phyloP scores from a whole-genome alignment of 2,888 invertebrate species.

The Brachyptera risi region DNA sequence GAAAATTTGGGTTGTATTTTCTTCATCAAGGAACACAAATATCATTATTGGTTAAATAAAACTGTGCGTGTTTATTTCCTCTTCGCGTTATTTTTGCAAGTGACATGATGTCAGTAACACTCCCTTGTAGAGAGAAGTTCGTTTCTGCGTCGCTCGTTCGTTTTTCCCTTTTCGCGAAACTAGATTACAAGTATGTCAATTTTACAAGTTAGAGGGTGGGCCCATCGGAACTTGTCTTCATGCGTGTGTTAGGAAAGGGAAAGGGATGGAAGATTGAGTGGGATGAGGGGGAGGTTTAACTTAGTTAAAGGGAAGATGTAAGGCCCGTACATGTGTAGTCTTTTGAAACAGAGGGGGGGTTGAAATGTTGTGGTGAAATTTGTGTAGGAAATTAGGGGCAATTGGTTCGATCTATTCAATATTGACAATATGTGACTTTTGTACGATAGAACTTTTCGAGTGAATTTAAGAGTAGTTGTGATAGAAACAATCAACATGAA shows the following conservation, averaged over 20 bases:
- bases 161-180: constrained; percentile 2
- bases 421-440: too few species aligned
- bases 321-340: constrained; percentile 15
- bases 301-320: constrained; percentile 17
- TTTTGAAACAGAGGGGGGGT: background rate
- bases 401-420: too few species aligned
- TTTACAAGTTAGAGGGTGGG: constrained; percentile 8
- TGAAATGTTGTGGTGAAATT: constrained; percentile 19
- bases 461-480: too few species aligned
- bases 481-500: too few species aligned
- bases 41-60: too few species aligned
- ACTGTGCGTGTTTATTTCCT: too few species aligned
- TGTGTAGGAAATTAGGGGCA: constrained; percentile 21
- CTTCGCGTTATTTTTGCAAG: background rate
- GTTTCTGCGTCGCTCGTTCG: background rate
- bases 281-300: background rate
- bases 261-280: background rate
- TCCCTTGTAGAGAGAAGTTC: background rate
- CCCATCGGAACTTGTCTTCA: background rate
- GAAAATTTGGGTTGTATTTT: too few species aligned
- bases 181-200: constrained; percentile 21
- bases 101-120: background rate
- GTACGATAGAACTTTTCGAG: too few species aligned
- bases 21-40: too few species aligned
- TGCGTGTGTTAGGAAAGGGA: background rate